Percentiles rank a stretch among this genome's conserved stretches.
phyloP scores from a whole-genome alignment of 2,888 invertebrate genomes.

The Unio delphinus region DNA sequence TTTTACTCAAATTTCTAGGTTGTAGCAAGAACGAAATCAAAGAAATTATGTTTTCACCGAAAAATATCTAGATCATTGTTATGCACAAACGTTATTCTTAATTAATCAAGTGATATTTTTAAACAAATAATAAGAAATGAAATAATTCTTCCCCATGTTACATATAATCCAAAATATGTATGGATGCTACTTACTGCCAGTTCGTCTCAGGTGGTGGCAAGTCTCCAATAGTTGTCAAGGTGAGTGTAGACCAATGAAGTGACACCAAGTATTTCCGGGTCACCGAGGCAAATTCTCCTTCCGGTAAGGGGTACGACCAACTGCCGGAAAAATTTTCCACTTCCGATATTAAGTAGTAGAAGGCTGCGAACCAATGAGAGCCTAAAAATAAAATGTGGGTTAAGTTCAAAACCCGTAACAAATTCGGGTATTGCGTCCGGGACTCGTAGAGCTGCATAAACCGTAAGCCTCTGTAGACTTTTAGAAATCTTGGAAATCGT shows the following conservation, averaged over 20 bases:
- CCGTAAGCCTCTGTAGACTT: slow-evolving; percentile 86
- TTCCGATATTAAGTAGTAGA: slow-evolving; percentile 94
- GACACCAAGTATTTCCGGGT: slow-evolving; percentile 95
- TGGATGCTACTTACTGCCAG: slow-evolving; percentile 87
- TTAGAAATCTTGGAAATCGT: slow-evolving; percentile 75
- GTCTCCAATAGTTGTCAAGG: slow-evolving; percentile 95
- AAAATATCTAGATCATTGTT: too few species aligned
- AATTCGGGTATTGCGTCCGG: slow-evolving; percentile 93
- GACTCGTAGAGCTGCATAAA: slow-evolving; percentile 97
- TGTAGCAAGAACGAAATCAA: too few species aligned
- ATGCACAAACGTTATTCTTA: not conserved
- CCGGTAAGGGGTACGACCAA: slow-evolving; percentile 76
- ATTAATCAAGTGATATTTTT: not conserved
- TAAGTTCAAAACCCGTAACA: slow-evolving; percentile 95
- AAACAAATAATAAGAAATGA: not conserved
- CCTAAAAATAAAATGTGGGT: slow-evolving; percentile 94
- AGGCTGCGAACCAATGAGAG: slow-evolving; percentile 98
- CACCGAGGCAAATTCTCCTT: slow-evolving; percentile 82
- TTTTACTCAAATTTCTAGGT: too few species aligned
- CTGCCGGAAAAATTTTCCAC: slow-evolving; percentile 73
- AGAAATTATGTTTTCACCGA: too few species aligned
- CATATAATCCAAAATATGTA: slow-evolving; percentile 3
- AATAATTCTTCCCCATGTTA: not conserved
- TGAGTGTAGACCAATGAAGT: slow-evolving; percentile 96
- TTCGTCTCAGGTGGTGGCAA: slow-evolving; percentile 96